Evolutionary conservation across 2,797 vertebrate genomes (phyloP).

Genomic region (Galago senegalensis): DNA sequence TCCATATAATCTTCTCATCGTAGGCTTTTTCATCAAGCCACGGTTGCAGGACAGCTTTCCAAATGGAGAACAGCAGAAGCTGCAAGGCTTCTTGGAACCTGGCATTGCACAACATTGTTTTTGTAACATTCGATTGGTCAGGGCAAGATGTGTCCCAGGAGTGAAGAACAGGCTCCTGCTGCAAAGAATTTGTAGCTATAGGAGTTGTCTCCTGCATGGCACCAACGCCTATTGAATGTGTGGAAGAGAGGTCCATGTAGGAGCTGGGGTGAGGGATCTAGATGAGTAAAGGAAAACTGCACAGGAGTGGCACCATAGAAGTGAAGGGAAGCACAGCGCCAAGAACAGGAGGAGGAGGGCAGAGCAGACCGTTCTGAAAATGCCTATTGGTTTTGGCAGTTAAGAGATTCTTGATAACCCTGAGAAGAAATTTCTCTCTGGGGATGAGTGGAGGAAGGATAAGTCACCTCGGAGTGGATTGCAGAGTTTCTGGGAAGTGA

Average conservation of each 20-base stretch:
- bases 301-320: neutral
- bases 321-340: neutral
- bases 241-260: neutral
- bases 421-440: neutral
- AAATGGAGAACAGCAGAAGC: neutral
- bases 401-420: neutral
- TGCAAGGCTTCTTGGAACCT: neutral
- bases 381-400: neutral
- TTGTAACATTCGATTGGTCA: neutral
- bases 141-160: neutral
- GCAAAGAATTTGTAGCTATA: neutral
- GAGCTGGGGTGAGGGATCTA: neutral
- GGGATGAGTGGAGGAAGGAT: too few relatives aligned
- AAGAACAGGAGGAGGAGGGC: neutral
- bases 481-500: neutral
- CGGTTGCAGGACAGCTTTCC: neutral
- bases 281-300: neutral
- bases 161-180: neutral
- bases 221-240: neutral
- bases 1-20: neutral
- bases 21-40: neutral
- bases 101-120: neutral
- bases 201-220: neutral
- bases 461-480: neutral
- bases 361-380: neutral